Conservation (phyloP, 1,140 invertebrate species). For the Oncopeltus fasciatus region DNA sequence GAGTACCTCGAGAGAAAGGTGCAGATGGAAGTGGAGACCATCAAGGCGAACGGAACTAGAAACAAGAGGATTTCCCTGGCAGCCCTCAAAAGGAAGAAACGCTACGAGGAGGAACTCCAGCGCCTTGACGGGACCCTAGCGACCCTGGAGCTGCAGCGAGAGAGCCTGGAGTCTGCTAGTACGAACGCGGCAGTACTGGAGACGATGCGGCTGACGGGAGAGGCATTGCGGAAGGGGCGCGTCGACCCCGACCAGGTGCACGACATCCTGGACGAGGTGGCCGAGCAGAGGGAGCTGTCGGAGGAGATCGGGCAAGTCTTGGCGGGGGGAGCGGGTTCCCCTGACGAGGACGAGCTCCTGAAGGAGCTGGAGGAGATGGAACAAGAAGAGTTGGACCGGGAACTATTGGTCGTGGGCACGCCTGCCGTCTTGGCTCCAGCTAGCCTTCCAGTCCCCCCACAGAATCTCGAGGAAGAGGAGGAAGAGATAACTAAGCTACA, state of each 20-base stretch:
- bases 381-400: conserved; percentile 67
- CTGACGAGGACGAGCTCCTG: conserved; percentile 69
- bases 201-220: conserved; percentile 89
- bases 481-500: too few relatives aligned
- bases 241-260: conserved; percentile 96
- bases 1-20: conserved; percentile 95
- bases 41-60: conserved; percentile 86
- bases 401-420: conserved; percentile 49
- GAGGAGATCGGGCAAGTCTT: conserved; percentile 95
- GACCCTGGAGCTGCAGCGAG: conserved; percentile 95
- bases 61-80: conserved; percentile 95
- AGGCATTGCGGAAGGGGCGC: conserved; percentile 95
- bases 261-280: conserved; percentile 98
- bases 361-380: conserved; percentile 66
- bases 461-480: too few relatives aligned
- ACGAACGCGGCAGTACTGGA: conserved; percentile 95
- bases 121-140: conserved; percentile 98
- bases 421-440: conserved; percentile 24
- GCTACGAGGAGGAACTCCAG: conserved; percentile 89
- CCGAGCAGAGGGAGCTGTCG: conserved; percentile 96
- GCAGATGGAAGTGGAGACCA: conserved; percentile 67
- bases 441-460: too few relatives aligned
- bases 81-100: conserved; percentile 94
- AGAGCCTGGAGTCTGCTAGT: conserved; percentile 93
- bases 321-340: conserved; percentile 79